Percentiles rank a stretch among this genome's conserved stretches.
These are phyloP conservation scores for Doryteuthis pealeii DNA, from an alignment of 1,140 invertebrate genomes.

Conservation along the genomic window DNA sequence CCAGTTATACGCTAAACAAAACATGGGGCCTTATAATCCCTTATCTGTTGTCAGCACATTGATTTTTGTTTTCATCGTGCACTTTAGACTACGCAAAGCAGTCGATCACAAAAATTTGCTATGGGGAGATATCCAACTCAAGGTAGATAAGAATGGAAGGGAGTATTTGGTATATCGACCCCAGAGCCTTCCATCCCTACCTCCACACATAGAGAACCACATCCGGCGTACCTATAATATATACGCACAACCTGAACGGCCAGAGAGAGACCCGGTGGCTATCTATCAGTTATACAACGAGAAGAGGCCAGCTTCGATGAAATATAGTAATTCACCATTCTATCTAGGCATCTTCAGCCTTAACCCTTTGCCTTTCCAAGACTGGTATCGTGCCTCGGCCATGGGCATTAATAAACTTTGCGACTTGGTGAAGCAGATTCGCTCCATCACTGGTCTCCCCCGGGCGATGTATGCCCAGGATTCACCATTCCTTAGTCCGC, in stretches of 20 bases:
- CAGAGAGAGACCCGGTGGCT: constrained; percentile 45
- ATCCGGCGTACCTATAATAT: constrained; percentile 15
- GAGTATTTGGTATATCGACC: constrained; percentile 43
- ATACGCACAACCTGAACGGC: constrained; percentile 35
- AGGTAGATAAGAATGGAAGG: constrained; percentile 35
- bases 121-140: constrained; percentile 51
- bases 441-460: constrained; percentile 43
- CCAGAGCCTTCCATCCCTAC: constrained; percentile 7
- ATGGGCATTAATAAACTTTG: constrained; percentile 54
- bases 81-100: constrained; percentile 47
- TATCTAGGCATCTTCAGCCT: constrained; percentile 41
- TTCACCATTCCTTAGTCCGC: not conserved
- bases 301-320: constrained; percentile 43
- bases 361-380: constrained; percentile 37
- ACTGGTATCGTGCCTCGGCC: constrained; percentile 48
- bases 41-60: constrained; percentile 48
- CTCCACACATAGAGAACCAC: constrained; percentile 5
- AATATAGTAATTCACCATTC: constrained; percentile 44
- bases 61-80: constrained; percentile 49
- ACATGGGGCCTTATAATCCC: constrained; percentile 51
- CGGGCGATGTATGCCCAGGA: not conserved
- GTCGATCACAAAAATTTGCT: constrained; percentile 52
- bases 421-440: constrained; percentile 50
- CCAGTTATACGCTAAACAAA: constrained; percentile 42
- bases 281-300: constrained; percentile 50